phyloP scores from a whole-genome alignment of 2,888 invertebrate genomes.

The Latheticus oryzae region DNA sequence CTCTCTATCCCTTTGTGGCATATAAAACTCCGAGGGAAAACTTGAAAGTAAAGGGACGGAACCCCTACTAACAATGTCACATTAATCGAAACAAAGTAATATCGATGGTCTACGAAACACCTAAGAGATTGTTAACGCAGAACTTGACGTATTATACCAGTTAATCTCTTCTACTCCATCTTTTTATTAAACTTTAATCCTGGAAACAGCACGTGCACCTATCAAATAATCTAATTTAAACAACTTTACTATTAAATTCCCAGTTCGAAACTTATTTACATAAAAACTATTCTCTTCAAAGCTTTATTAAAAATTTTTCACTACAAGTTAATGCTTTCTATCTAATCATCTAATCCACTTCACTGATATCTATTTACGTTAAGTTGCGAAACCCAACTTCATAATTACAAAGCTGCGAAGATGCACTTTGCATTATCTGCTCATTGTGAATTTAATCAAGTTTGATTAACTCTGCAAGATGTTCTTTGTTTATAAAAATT shows the following conservation, averaged over 20 bases:
- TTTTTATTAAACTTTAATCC: constrained; percentile 40
- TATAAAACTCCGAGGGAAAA: constrained; percentile 51
- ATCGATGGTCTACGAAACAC: constrained; percentile 57
- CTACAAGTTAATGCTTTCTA: too few relatives aligned
- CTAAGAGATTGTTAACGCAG: constrained; percentile 50
- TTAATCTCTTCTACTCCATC: constrained; percentile 39
- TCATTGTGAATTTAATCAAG: constrained; percentile 34
- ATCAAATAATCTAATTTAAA: constrained; percentile 15
- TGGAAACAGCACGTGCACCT: constrained; percentile 27
- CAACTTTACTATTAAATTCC: too few relatives aligned
- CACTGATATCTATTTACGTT: constrained; percentile 8
- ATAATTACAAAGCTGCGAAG: constrained; percentile 19
- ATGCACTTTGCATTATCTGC: constrained; percentile 19
- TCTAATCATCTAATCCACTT: constrained; percentile 1
- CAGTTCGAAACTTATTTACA: neutral
- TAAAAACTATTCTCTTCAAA: too few relatives aligned
- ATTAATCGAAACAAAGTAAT: constrained; percentile 61
- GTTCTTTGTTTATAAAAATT: too few relatives aligned
- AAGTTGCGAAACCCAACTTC: constrained; percentile 10
- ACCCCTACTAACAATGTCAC: constrained; percentile 57
- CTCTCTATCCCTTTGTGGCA: constrained; percentile 50
- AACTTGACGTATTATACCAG: constrained; percentile 40
- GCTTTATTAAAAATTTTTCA: neutral
- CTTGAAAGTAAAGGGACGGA: constrained; percentile 51
- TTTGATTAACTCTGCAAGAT: constrained; percentile 25